Base-by-base conservation (phyloP, 2,113 vertebrate genomes). In the Eulacestoma nigropectus region DNA sequence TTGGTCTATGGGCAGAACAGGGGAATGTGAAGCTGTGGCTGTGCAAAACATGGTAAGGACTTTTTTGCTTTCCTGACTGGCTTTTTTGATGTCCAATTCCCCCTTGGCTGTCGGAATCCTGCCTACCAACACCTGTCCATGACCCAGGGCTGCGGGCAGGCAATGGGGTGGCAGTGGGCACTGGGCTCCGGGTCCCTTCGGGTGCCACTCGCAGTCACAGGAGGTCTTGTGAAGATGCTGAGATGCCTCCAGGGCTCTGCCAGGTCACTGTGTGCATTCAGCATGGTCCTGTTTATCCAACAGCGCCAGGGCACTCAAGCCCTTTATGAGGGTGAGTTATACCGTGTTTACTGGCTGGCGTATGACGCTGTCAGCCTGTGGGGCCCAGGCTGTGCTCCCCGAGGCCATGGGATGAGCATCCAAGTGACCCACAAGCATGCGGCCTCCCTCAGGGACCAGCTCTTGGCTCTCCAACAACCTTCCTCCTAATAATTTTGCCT, bases 381-480 rank as follows among this genome's bases (percentile, higher is more conserved):
- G 52, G 47, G 84, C 69, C 55, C 3, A 5, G 39, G 9, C 70
- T 33, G 76, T 49, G 70, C 62, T 62, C 57, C 76, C 50, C 1
- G 0, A 19, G 55, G 27, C 80, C 60, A 2, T 0, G 27, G 68
- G 39, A 32, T 7, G 53, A 83, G 37, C 57, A 16, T 7, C n/a
- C 7, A 1, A 75, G 52, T 0, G 16, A 84, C 87, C 80, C 22
- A 4, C 1, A 8, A 18, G 81, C 77, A 22, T 2, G 0, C 1
- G 5, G 25, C n/a, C 39, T 57, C 55, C 10, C 3, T 17, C 0
- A 0, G 37, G 76, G 74, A 35, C 72, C 72, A n/a, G 46, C 64
- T 26, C 59, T 55, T 94, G 96, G 96, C 93, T 96, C 46, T 73
- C 44, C 91, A 94, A 94, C 97, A 93, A 30, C 3, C 4, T 72